Base-by-base conservation (phyloP, 2,113 vertebrate genomes). In the Ctenomys sociabilis region DNA sequence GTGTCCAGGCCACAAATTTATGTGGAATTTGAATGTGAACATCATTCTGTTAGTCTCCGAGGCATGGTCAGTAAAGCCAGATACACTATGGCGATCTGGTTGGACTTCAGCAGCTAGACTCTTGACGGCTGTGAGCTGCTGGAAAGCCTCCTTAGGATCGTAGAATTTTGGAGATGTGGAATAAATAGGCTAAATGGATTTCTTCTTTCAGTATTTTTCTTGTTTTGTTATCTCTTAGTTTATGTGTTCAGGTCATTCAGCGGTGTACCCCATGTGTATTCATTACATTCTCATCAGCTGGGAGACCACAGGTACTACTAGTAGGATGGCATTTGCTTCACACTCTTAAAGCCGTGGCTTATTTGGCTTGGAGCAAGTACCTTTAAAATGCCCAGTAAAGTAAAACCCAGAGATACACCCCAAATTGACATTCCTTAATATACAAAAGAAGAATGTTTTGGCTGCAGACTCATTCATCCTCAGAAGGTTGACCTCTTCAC, bases 371-470 rank as follows among this genome's bases (percentile, higher is more conserved):
- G 22, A 88, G 37, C 40, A 63, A 45, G 43, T 26, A 35, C 28
- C 8, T 26, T 89, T 93, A 70, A 85, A 82, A 84, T 57, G 32
- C 37, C 43, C 83, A 49, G 5, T 35, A 57, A 52, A 21, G 61
- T 59, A 52, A 95, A 75, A 43, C 80, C 87, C 75, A 85, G 84
- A 92, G 86, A 49, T n/a, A 40, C 59, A 16, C 1, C n/a, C 26
- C 43, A 19, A 26, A 12, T 4, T 28, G 73, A 83, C 43, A 89
- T 3, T 70, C 35, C 72, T 84, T 52, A 19, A n/a, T 22, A 32
- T 81, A 70, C 19, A 28, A 88, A 77, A 40, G 13, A 40, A 63
- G 84, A 17, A 0, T 40, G n/a, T 13, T 54, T 89, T 52, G 81
- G 61, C 59, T 82, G 7, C 11, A 72, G 54, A 78, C 1, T 61